Conservation (phyloP, 2,797 vertebrate genomes). For the Eidolon dupreanum region DNA sequence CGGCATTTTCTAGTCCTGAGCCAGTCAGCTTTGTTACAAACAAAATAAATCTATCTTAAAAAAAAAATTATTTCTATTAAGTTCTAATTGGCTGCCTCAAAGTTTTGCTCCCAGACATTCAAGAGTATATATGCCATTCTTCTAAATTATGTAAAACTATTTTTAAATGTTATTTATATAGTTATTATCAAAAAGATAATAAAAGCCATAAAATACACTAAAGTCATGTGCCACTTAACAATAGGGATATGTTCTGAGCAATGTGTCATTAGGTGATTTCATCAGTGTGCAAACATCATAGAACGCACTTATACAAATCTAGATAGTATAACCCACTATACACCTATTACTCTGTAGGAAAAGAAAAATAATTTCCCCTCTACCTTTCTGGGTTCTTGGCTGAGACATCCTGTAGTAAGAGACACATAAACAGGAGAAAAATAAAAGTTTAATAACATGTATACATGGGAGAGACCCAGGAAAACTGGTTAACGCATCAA, state of each 20-base stretch:
- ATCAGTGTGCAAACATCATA: neutral
- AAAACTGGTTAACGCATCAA: neutral
- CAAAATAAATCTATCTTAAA: slow-evolving; percentile 24
- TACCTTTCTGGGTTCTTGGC: neutral
- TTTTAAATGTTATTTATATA: slow-evolving; percentile 20
- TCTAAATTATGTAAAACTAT: neutral
- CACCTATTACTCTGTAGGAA: neutral
- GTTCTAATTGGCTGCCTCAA: neutral
- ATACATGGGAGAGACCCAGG: neutral
- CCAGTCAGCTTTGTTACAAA: neutral
- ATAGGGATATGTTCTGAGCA: neutral
- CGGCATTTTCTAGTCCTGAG: slow-evolving; percentile 14
- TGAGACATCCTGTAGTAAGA: neutral
- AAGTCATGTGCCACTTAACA: neutral
- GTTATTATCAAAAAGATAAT: neutral
- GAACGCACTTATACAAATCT: neutral
- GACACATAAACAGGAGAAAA: neutral
- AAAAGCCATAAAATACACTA: neutral
- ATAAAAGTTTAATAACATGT: neutral
- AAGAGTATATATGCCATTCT: neutral
- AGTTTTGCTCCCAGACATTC: slow-evolving; percentile 14
- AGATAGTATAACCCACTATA: neutral
- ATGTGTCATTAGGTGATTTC: neutral
- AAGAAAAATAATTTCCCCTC: neutral
- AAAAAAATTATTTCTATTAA: slow-evolving; percentile 24